phyloP scores from a whole-genome alignment of 2,888 invertebrate species.

The Ditula angustiorana region DNA sequence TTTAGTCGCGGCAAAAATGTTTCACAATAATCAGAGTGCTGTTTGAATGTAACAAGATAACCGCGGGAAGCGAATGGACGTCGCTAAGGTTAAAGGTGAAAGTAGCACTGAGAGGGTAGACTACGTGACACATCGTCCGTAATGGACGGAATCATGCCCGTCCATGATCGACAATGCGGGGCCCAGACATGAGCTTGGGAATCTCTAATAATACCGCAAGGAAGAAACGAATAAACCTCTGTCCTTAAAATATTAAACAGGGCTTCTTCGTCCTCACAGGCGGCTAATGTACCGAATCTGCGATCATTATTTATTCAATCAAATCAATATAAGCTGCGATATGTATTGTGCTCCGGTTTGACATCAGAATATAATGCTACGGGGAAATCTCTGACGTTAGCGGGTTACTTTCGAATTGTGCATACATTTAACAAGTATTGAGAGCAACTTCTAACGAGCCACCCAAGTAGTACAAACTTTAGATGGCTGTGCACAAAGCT shows the following conservation, averaged over 20 bases:
- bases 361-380: not conserved
- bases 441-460: not conserved
- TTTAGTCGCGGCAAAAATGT: not conserved
- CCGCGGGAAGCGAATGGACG: slow-evolving; percentile 13
- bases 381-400: not conserved
- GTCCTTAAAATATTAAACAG: not conserved
- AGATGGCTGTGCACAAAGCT: not conserved
- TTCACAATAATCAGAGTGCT: slow-evolving; percentile 4
- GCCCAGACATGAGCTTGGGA: slow-evolving; percentile 41
- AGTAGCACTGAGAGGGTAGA: slow-evolving; percentile 41
- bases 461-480: not conserved
- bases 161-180: slow-evolving; percentile 42
- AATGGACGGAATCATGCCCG: slow-evolving; percentile 49
- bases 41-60: slow-evolving; percentile 15
- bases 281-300: slow-evolving; percentile 3
- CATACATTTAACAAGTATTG: not conserved
- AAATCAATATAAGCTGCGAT: slow-evolving; percentile 12
- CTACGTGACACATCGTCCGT: slow-evolving; percentile 47
- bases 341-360: not conserved
- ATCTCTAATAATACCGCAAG: slow-evolving; percentile 15
- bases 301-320: slow-evolving; percentile 14
- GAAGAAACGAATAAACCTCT: not conserved
- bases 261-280: not conserved
- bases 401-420: not conserved
- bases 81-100: slow-evolving; percentile 32